Percentiles rank a stretch among this genome's conserved stretches.
Evolutionary conservation across 1,140 invertebrate species (phyloP).

Genomic region (Pseudoatta argentina): DNA sequence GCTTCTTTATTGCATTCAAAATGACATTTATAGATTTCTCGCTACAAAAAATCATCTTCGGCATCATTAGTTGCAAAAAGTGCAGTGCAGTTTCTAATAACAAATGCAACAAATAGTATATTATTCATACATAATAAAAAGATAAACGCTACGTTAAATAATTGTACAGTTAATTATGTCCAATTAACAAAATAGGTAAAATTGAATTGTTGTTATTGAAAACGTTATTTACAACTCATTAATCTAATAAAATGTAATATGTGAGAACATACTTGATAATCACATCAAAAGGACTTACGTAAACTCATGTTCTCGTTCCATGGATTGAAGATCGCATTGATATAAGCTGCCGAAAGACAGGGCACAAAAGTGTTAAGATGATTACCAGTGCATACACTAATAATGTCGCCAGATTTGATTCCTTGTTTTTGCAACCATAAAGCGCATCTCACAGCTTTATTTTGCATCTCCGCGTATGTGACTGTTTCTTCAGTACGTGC

Average conservation of each 20-base stretch:
- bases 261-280: background rate
- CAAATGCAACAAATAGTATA: background rate
- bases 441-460: slow-evolving; percentile 83
- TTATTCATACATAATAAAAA: background rate
- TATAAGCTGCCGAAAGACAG: slow-evolving; percentile 82
- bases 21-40: slow-evolving; percentile 46
- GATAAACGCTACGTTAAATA: background rate
- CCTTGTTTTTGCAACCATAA: slow-evolving; percentile 82
- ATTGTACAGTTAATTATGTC: background rate
- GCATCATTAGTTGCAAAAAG: slow-evolving; percentile 43
- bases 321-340: slow-evolving; percentile 79
- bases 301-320: slow-evolving; percentile 67
- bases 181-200: background rate
- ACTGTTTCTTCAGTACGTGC: slow-evolving; percentile 82
- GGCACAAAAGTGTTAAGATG: slow-evolving; percentile 85
- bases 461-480: slow-evolving; percentile 81
- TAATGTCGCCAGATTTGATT: slow-evolving; percentile 82
- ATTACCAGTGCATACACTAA: slow-evolving; percentile 83
- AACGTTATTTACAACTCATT: background rate
- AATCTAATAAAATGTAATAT: background rate
- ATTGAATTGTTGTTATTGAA: background rate
- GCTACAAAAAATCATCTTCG: slow-evolving; percentile 72
- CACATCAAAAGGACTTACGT: slow-evolving; percentile 43
- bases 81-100: slow-evolving; percentile 53
- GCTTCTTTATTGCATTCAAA: slow-evolving; percentile 52